A percentile compares a stretch with the other conserved stretches of the same genome.
phyloP scores from a whole-genome alignment of 1,140 invertebrate species.

The Pinna nobilis region DNA sequence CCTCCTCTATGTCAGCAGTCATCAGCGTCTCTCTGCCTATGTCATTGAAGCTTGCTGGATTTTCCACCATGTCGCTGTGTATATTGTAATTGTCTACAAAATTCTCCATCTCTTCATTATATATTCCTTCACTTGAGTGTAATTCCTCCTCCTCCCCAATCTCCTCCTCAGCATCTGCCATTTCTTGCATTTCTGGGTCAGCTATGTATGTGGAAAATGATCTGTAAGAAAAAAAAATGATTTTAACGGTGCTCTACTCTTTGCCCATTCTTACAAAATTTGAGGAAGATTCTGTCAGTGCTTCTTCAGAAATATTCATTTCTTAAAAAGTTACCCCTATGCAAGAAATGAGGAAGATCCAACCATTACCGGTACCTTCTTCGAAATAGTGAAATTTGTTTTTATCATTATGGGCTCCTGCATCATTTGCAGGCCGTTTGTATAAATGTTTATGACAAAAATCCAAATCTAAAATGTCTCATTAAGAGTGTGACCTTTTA shows the following conservation, averaged over 20 bases:
- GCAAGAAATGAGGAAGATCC: too few relatives aligned
- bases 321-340: too few relatives aligned
- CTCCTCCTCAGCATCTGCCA: not conserved
- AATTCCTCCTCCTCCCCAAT: slow-evolving; percentile 7
- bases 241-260: not conserved
- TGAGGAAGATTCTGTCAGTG: too few relatives aligned
- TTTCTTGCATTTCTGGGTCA: slow-evolving; percentile 29
- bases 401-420: too few relatives aligned
- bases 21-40: slow-evolving; percentile 19
- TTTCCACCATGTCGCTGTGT: not conserved
- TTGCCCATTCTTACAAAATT: not conserved
- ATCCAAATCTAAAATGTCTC: too few relatives aligned
- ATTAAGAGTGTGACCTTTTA: too few relatives aligned
- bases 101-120: slow-evolving; percentile 22
- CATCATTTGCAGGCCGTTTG: too few relatives aligned
- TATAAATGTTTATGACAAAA: too few relatives aligned
- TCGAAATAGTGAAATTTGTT: too few relatives aligned
- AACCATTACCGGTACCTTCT: too few relatives aligned
- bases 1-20: slow-evolving; percentile 33
- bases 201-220: slow-evolving; percentile 14
- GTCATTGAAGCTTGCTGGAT: slow-evolving; percentile 15
- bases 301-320: not conserved
- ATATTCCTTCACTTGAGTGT: slow-evolving; percentile 15
- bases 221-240: slow-evolving; percentile 12
- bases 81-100: slow-evolving; percentile 14